phyloP scores from a whole-genome alignment of 2,113 vertebrate genomes.

The Murina feae region DNA sequence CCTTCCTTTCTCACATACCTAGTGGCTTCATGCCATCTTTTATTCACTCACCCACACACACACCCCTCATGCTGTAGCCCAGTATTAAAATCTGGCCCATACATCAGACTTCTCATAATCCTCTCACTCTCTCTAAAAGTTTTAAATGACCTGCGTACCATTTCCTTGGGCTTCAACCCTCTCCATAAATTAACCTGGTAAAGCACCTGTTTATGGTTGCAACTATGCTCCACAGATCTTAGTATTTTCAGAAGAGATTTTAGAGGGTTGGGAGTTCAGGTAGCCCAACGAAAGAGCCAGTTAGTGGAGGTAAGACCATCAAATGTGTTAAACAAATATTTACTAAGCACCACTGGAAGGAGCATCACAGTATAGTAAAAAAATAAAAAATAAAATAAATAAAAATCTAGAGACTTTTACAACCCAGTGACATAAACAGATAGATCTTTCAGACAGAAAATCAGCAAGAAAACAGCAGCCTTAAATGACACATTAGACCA shows the following conservation, averaged over 20 bases:
- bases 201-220: neutral
- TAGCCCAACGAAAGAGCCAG: neutral
- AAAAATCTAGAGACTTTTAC: neutral
- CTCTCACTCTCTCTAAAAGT: neutral
- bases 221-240: neutral
- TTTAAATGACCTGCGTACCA: neutral
- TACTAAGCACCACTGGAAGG: neutral
- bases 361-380: neutral
- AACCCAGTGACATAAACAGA: neutral
- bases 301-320: neutral
- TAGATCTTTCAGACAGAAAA: neutral
- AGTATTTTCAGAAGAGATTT: neutral
- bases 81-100: neutral
- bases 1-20: neutral
- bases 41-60: neutral
- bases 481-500: neutral
- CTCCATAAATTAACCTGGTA: neutral
- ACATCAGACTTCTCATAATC: neutral
- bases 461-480: neutral
- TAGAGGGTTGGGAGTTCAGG: neutral
- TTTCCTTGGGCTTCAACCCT: neutral
- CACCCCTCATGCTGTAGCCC: neutral
- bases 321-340: neutral
- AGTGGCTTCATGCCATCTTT: neutral
- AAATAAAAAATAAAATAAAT: neutral